Conservation (phyloP, 2,797 vertebrate genomes). For the Tokudaia muenninki region DNA sequence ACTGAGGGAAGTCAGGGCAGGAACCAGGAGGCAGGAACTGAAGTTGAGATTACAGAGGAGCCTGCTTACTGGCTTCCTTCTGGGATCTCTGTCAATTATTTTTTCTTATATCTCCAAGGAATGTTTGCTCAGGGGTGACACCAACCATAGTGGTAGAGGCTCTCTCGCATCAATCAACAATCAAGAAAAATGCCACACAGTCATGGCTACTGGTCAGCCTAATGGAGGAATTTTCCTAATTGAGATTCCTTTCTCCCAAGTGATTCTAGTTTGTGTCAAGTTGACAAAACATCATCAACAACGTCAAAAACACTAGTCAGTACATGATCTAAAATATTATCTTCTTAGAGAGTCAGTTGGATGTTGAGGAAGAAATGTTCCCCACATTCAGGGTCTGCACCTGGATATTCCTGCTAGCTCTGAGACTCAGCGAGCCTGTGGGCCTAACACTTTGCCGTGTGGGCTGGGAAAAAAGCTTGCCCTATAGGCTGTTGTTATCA, state of each 20-base stretch:
- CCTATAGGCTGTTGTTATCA: no score
- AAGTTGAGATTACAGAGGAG: background rate
- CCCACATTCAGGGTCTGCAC: background rate
- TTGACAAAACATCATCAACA: background rate
- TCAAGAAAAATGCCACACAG: background rate
- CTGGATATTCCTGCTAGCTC: background rate
- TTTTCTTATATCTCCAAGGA: background rate
- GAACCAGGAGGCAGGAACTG: background rate
- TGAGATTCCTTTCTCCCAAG: background rate
- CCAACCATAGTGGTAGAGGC: background rate
- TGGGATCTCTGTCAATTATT: no score
- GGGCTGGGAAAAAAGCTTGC: background rate
- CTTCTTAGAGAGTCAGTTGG: background rate
- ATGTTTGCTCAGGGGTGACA: background rate
- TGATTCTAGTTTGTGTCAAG: background rate
- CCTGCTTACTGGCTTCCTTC: no score
- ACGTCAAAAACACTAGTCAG: background rate
- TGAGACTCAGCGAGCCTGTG: background rate
- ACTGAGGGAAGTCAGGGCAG: background rate
- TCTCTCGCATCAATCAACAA: background rate
- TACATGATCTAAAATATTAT: background rate
- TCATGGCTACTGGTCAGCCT: no score
- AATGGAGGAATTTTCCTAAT: background rate
- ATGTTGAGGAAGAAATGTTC: background rate
- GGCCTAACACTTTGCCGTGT: background rate